phyloP scores from a whole-genome alignment of 2,888 invertebrate genomes.

The Allacma fusca region DNA sequence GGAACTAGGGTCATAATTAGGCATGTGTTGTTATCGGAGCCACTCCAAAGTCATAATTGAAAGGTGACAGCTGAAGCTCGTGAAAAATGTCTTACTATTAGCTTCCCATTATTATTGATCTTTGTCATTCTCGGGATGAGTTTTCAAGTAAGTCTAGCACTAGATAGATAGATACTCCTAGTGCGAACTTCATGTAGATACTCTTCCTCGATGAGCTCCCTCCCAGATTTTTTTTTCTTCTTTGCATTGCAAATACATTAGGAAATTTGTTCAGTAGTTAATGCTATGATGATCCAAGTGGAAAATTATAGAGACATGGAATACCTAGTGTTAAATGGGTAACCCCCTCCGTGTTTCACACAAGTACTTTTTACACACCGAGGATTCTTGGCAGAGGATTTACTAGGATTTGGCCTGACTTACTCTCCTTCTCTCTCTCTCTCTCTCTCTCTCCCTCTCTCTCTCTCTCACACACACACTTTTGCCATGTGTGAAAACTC shows the following conservation, averaged over 20 bases:
- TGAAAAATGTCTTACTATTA: slow-evolving; percentile 7
- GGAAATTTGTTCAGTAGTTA: slow-evolving; percentile 11
- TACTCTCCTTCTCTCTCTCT: slow-evolving; percentile 10
- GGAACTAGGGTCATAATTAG: slow-evolving; percentile 9
- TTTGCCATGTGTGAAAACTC: slow-evolving; percentile 30
- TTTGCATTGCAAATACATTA: neutral
- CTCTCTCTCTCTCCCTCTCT: neutral
- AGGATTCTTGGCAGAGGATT: slow-evolving; percentile 37
- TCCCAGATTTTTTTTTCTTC: neutral
- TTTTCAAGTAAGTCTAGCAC: neutral
- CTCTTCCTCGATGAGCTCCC: no score
- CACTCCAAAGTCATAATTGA: slow-evolving; percentile 23
- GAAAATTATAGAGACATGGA: slow-evolving; percentile 16
- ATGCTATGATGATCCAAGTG: slow-evolving; percentile 3
- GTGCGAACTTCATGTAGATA: no score
- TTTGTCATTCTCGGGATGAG: neutral
- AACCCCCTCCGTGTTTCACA: slow-evolving; percentile 23
- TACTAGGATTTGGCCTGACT: slow-evolving; percentile 36
- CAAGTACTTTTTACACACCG: slow-evolving; percentile 6
- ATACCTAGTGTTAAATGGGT: slow-evolving; percentile 11
- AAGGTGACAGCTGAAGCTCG: slow-evolving; percentile 24
- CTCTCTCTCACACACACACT: neutral
- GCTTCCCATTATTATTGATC: slow-evolving; percentile 6
- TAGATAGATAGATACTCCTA: no score
- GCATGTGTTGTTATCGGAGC: neutral